These are phyloP conservation scores for Lepidocyrtoides sp. DNA, from an alignment of 2,888 invertebrate genomes.

Conservation along the genomic window DNA sequence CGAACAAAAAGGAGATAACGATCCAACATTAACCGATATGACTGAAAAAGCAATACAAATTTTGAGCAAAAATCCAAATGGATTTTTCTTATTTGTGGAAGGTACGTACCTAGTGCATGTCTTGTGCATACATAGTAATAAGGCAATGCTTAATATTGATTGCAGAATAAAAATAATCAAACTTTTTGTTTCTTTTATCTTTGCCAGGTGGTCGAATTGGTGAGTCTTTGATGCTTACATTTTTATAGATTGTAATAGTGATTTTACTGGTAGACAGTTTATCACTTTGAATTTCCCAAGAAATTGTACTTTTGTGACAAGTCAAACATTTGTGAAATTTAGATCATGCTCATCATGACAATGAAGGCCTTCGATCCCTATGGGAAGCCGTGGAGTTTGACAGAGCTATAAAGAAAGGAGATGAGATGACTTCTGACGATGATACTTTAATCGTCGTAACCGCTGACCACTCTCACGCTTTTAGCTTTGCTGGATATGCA, in stretches of 20 bases:
- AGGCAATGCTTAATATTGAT: not conserved
- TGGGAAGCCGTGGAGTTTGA: slow-evolving; percentile 93
- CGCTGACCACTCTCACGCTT: slow-evolving; percentile 92
- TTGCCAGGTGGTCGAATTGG: slow-evolving; percentile 89
- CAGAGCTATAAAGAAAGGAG: slow-evolving; percentile 90
- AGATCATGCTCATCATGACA: slow-evolving; percentile 92
- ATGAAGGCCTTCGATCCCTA: slow-evolving; percentile 90
- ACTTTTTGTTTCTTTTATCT: not conserved
- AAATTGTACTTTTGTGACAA: not conserved
- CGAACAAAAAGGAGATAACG: slow-evolving; percentile 83
- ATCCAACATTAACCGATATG: slow-evolving; percentile 93
- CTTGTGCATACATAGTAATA: slow-evolving; percentile 86
- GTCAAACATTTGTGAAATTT: not conserved
- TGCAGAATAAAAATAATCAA: not conserved
- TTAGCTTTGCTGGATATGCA: slow-evolving; percentile 61
- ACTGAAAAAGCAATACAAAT: slow-evolving; percentile 92
- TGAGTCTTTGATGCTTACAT: too few relatives aligned
- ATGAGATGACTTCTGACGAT: slow-evolving; percentile 88
- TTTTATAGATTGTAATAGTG: not conserved
- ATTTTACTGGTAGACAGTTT: not conserved
- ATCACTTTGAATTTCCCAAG: not conserved
- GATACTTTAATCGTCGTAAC: slow-evolving; percentile 94
- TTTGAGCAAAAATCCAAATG: slow-evolving; percentile 89
- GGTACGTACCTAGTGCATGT: slow-evolving; percentile 87
- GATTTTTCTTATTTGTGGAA: slow-evolving; percentile 93